Percentiles rank a stretch among this genome's conserved stretches.
Conservation (phyloP, 2,888 invertebrate species). For the Exocentrus adspersus region DNA sequence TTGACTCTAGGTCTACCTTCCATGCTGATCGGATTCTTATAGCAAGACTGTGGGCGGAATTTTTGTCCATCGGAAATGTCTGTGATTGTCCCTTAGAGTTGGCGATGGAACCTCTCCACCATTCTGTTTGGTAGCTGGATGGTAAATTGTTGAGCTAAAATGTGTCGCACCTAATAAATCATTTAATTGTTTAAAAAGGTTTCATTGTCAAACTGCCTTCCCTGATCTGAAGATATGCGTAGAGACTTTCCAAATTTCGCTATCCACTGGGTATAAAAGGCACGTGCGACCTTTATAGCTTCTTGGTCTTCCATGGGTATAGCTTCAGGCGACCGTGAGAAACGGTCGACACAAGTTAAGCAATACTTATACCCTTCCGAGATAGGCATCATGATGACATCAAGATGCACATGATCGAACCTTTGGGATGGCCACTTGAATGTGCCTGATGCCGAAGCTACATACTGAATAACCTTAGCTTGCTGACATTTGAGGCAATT, state of each 20-base stretch:
- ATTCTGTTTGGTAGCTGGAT: no score
- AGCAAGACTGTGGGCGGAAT: no score
- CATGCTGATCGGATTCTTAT: no score
- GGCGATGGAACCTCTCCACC: no score
- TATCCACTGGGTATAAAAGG: constrained; percentile 59
- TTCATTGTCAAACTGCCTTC: constrained; percentile 53
- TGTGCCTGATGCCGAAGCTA: background rate
- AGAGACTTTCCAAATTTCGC: constrained; percentile 59
- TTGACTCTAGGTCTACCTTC: no score
- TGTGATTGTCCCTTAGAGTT: no score
- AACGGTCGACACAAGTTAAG: constrained; percentile 34
- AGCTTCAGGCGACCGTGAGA: constrained; percentile 36
- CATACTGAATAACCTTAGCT: constrained; percentile 52
- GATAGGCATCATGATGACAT: constrained; percentile 49
- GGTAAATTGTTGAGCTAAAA: no score
- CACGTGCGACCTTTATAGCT: constrained; percentile 46
- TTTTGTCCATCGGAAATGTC: no score
- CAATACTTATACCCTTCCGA: constrained; percentile 33
- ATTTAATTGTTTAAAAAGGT: constrained; percentile 44
- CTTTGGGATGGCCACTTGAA: constrained; percentile 26
- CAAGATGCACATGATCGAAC: constrained; percentile 48
- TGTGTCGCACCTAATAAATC: constrained; percentile 44
- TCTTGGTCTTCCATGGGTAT: constrained; percentile 30
- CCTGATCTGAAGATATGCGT: constrained; percentile 53
- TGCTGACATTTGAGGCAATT: constrained; percentile 53